Evolutionary conservation across 2,888 invertebrate species (phyloP).

Genomic region (Charanyca ferruginea): DNA sequence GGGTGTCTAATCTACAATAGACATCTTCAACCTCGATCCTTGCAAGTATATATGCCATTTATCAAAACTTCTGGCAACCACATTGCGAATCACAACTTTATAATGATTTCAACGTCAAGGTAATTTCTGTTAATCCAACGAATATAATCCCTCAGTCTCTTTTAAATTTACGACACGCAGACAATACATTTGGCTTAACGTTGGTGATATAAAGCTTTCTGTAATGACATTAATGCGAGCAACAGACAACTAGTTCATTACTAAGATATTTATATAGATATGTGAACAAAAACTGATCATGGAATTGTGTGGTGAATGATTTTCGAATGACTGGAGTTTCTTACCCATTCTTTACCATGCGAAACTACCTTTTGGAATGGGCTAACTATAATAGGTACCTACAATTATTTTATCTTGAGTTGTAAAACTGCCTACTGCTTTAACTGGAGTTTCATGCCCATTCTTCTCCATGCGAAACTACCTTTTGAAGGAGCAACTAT

Average conservation of each 20-base stretch:
- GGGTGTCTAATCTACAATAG: neutral
- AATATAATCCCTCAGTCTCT: conserved; percentile 24
- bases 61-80: conserved; percentile 34
- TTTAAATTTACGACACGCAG: conserved; percentile 39
- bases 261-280: too few species aligned
- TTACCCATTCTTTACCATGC: too few species aligned
- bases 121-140: conserved; percentile 10
- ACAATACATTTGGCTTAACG: conserved; percentile 19
- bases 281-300: too few species aligned
- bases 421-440: too few species aligned
- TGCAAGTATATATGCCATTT: neutral
- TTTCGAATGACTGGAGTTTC: too few species aligned
- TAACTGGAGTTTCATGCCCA: too few species aligned
- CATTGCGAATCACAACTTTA: conserved; percentile 4
- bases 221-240: conserved; percentile 20
- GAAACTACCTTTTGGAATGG: too few species aligned
- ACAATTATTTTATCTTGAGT: too few species aligned
- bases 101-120: conserved; percentile 50
- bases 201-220: conserved; percentile 27
- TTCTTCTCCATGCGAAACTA: too few species aligned
- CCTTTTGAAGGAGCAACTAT: too few species aligned
- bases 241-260: neutral
- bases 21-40: neutral
- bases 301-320: too few species aligned
- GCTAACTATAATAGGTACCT: too few species aligned